A percentile compares a stretch with the other conserved stretches of the same genome.
Evolutionary conservation across 2,888 invertebrate genomes (phyloP).

Genomic region (Petrolisthes manimaculis): DNA sequence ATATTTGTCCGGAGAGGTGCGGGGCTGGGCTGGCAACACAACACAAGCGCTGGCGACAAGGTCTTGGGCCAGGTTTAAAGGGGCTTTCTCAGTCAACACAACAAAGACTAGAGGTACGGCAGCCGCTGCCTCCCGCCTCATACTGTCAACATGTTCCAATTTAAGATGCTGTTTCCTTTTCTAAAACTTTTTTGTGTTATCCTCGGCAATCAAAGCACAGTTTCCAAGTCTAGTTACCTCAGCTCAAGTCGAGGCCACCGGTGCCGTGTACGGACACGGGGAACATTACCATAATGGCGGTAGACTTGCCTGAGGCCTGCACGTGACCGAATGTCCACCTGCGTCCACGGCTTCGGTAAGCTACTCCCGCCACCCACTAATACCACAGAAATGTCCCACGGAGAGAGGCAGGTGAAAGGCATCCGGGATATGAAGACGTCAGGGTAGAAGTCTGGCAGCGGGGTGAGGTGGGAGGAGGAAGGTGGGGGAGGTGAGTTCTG

Average conservation of each 20-base stretch:
- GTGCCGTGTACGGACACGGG: conserved; percentile 44
- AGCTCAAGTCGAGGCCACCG: conserved; percentile 38
- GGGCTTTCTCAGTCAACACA: conserved; percentile 32
- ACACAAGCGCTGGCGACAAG: conserved; percentile 24
- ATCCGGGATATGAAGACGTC: conserved; percentile 8
- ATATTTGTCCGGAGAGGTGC: neutral
- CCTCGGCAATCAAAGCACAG: conserved; percentile 12
- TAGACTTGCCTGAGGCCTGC: conserved; percentile 53
- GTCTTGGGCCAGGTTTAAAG: conserved; percentile 44
- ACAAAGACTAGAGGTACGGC: conserved; percentile 29
- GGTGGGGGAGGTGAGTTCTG: neutral
- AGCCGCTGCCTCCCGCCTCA: conserved; percentile 1
- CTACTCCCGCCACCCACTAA: conserved; percentile 63
- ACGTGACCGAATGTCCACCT: conserved; percentile 67
- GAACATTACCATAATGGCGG: conserved; percentile 60
- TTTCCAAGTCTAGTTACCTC: conserved; percentile 15
- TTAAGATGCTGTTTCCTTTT: neutral
- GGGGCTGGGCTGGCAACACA: conserved; percentile 21
- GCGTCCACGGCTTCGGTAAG: conserved; percentile 66
- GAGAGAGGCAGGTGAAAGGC: neutral
- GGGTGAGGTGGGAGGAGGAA: neutral
- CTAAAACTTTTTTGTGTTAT: neutral
- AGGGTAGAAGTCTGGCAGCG: neutral
- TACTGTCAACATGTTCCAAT: neutral
- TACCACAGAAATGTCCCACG: conserved; percentile 8